Conservation (phyloP, 2,888 invertebrate genomes). For the Lamproptera curius region DNA sequence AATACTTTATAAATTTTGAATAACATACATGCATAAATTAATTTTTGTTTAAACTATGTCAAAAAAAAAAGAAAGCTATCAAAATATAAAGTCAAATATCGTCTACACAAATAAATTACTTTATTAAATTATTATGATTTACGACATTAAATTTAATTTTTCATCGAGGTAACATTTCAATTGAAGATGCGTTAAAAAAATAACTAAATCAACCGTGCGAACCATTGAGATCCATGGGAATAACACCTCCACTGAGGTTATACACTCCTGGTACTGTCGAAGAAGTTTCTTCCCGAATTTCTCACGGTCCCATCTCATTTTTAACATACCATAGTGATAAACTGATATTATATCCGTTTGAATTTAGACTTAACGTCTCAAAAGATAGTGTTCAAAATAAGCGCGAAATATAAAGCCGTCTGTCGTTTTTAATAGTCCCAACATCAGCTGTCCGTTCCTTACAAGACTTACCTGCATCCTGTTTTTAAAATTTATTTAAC, state of each 20-base stretch:
- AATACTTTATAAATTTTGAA: too few relatives aligned
- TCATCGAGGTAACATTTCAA: too few relatives aligned
- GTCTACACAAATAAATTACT: too few relatives aligned
- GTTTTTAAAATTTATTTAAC: slow-evolving; percentile 10
- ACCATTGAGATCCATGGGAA: slow-evolving; percentile 51
- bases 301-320: slow-evolving; percentile 69
- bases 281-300: slow-evolving; percentile 76
- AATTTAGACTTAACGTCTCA: slow-evolving; percentile 28
- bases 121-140: too few relatives aligned
- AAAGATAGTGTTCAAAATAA: slow-evolving; percentile 29
- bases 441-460: slow-evolving; percentile 47
- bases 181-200: too few relatives aligned
- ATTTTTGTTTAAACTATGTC: too few relatives aligned
- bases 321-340: slow-evolving; percentile 56
- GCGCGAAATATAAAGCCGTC: slow-evolving; percentile 20
- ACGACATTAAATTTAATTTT: too few relatives aligned
- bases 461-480: slow-evolving; percentile 44
- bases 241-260: slow-evolving; percentile 36
- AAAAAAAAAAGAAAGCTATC: too few relatives aligned
- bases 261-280: slow-evolving; percentile 63
- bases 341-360: slow-evolving; percentile 10
- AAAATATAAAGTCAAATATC: too few relatives aligned
- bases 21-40: too few relatives aligned
- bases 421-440: slow-evolving; percentile 35
- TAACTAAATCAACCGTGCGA: slow-evolving; percentile 37